Conservation (phyloP, 1,140 invertebrate species). For the Leptoteleia sp. region DNA sequence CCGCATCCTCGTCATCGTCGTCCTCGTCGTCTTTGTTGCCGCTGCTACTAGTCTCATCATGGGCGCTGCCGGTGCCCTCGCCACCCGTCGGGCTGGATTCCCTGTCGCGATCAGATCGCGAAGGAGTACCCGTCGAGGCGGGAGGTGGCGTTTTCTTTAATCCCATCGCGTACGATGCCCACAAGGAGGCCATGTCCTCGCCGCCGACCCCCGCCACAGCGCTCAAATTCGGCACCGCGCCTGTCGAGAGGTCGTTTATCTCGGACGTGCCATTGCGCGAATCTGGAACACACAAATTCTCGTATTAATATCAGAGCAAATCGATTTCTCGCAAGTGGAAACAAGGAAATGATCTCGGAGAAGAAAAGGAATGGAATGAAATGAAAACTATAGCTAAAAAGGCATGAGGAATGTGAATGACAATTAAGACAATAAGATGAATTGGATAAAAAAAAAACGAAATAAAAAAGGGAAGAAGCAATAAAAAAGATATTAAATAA, state of each 20-base stretch:
- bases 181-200: conserved; percentile 88
- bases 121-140: conserved; percentile 80
- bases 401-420: too few relatives aligned
- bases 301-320: conserved; percentile 4
- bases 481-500: too few relatives aligned
- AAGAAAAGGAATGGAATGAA: conserved; percentile 3
- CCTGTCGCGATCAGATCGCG: conserved; percentile 78
- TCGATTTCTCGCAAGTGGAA: too few relatives aligned
- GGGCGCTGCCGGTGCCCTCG: conserved; percentile 86
- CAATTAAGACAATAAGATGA: too few relatives aligned
- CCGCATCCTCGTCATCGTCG: conserved; percentile 94
- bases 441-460: too few relatives aligned
- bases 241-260: conserved; percentile 74
- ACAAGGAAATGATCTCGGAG: conserved; percentile 1
- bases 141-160: conserved; percentile 85
- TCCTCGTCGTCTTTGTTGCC: conserved; percentile 96
- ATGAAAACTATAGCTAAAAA: too few relatives aligned
- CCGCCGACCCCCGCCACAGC: conserved; percentile 75
- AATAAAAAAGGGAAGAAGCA: too few relatives aligned
- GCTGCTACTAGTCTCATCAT: conserved; percentile 95
- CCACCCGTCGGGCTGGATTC: conserved; percentile 85
- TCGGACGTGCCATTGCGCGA: conserved; percentile 78
- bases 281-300: conserved; percentile 70
- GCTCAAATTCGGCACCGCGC: conserved; percentile 72
- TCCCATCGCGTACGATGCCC: conserved; percentile 88